A percentile compares a stretch with the other conserved stretches of the same genome.
These are phyloP conservation scores for Propithecus deckenii DNA, from an alignment of 2,797 vertebrate species.

Conservation along the genomic window DNA sequence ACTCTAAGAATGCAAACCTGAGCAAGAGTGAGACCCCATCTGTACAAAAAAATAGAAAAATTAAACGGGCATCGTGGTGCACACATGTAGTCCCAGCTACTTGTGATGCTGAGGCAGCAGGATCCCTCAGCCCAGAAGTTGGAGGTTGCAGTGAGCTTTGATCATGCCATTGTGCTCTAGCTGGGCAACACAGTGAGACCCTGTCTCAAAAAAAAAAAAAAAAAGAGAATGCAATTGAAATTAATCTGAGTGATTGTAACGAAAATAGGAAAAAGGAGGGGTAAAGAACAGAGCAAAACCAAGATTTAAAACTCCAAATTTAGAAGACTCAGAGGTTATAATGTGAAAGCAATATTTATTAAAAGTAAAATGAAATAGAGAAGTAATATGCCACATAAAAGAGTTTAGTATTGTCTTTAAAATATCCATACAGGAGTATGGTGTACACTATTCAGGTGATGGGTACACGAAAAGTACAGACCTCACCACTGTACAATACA, in stretches of 20 bases:
- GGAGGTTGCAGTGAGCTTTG: too few species aligned
- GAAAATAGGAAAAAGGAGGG: constrained; percentile 55
- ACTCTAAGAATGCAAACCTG: constrained; percentile 61
- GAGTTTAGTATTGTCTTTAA: not conserved
- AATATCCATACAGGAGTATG: not conserved
- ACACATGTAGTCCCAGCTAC: too few species aligned
- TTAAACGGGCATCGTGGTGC: too few species aligned
- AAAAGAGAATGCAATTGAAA: constrained; percentile 68
- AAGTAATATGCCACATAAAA: not conserved
- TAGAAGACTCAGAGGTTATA: not conserved
- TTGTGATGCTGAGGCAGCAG: too few species aligned
- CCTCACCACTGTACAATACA: not conserved
- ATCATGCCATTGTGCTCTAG: too few species aligned
- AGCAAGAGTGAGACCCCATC: not conserved
- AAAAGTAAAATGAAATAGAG: not conserved
- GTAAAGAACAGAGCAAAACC: constrained; percentile 66
- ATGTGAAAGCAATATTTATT: not conserved
- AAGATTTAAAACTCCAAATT: constrained; percentile 9
- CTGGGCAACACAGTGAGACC: too few species aligned
- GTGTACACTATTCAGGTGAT: not conserved
- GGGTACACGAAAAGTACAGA: not conserved
- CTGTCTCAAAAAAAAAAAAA: not conserved
- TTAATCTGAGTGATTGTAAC: constrained; percentile 58
- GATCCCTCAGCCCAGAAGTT: too few species aligned
- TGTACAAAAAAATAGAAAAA: too few species aligned